Evolutionary conservation across 2,113 vertebrate species (phyloP), one percentile per base, ranked within the genome.

Genomic region (Turdus rufiventris): DNA sequence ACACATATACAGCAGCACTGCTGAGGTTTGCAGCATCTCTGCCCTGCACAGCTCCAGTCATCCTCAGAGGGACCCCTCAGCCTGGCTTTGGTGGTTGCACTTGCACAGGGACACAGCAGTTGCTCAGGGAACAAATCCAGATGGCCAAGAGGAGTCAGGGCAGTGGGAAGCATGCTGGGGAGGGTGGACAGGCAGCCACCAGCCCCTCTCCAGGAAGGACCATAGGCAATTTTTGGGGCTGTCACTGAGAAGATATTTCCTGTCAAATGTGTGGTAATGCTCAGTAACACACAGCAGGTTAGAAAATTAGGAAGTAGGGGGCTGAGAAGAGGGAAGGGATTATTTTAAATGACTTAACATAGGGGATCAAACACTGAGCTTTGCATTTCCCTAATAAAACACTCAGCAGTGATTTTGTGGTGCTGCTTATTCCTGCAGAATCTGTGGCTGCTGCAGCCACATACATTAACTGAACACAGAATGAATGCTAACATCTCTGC

Each of bases 331-430:
- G n/a, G 26, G 8, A 2, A 26, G 4, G 2, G 12, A 9, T 1
- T 54, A 34, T 81, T 93, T 88, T 20, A 81, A 29, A 16, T 54
- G 29, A 31, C 28, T 80, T 77, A 63, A 12, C n/a, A 26, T 2
- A 57, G 21, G 56, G 13, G 20, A 67, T 42, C 29, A 29, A 80
- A 29, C 34, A 42, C 6, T 8, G 33, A 91, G 40, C 18, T 68
- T 88, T 79, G 19, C 33, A 57, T 89, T 85, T 85, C 70, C 53
- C 50, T 70, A 66, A 78, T n/a, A 60, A 86, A 91, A 80, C 34
- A 28, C 40, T 71, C 43, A 34, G 68, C 28, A 24, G 8, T 10
- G 54, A 83, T 72, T 80, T 73, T 1, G 3, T 43, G 26, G 72
- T 28, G 56, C 40, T 81, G 57, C 42, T 54, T 65, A 13, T 7